Evolutionary conservation across 2,113 vertebrate species (phyloP).

Genomic region (Epinephelus lanceolatus): DNA sequence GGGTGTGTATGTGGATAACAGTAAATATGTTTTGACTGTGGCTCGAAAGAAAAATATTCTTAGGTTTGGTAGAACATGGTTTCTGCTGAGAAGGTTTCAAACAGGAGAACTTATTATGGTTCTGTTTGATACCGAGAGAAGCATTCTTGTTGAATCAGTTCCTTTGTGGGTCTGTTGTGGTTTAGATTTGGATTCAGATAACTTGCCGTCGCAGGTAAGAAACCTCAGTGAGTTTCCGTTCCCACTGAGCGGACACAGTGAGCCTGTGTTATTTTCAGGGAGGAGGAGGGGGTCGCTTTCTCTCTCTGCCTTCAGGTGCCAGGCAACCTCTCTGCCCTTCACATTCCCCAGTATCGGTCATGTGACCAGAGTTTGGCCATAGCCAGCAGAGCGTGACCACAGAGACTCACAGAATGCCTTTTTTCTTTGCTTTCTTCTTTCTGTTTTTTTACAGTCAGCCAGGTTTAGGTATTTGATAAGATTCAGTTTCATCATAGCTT

Average conservation of each 20-base stretch:
- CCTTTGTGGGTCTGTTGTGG: conserved; percentile 5
- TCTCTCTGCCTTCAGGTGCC: conserved; percentile 71
- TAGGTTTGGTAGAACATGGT: neutral
- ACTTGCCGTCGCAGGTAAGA: conserved; percentile 22
- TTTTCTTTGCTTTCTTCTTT: neutral
- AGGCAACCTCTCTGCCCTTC: conserved; percentile 69
- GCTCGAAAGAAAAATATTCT: neutral
- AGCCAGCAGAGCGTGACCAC: conserved; percentile 55
- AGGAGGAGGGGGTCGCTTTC: conserved; percentile 22
- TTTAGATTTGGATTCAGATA: conserved; percentile 39
- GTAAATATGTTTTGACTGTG: neutral
- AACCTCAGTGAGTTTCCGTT: conserved; percentile 49
- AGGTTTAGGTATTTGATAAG: conserved; percentile 41
- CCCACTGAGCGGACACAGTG: conserved; percentile 57
- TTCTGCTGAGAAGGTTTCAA: neutral
- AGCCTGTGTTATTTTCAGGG: conserved; percentile 43
- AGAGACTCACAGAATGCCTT: conserved; percentile 31
- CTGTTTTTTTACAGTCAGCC: neutral
- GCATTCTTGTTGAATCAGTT: neutral
- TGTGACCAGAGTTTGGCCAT: conserved; percentile 71
- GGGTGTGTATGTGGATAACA: neutral
- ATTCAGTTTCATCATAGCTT: conserved; percentile 24
- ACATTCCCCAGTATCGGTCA: conserved; percentile 84
- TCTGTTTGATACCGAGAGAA: neutral
- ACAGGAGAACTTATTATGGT: neutral